Evolutionary conservation across 2,797 vertebrate species (phyloP), one percentile per base, ranked within the genome.

Genomic region (Betta splendens): DNA sequence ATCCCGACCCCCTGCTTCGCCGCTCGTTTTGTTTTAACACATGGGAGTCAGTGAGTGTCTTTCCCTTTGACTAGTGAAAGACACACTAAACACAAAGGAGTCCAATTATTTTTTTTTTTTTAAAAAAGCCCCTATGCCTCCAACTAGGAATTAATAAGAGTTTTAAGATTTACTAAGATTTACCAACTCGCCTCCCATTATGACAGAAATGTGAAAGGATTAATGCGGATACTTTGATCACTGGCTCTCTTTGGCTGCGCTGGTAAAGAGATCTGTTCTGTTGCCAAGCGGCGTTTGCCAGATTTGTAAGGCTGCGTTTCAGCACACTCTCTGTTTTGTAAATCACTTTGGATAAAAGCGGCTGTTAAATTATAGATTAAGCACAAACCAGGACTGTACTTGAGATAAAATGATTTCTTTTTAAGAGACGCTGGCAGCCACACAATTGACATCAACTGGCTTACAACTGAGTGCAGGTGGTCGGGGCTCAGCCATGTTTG

Each of bases 351-450:
- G 61, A 77, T 77, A 53, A 83, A 85, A 80, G 79, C 7, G 12
- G 31, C 23, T 7, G 48, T 49, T 80, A 57, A 82, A 82, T 84
- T 84, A 87, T 77, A 82, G 69, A 83, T 81, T 73, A 69, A 68
- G 56, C 45, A 58, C 45, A 70, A 61, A 72, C 28, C 59, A 58
- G 62, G 79, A 73, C 52, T 75, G 69, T 71, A 64, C 54, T 80
- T 63, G 43, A 70, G 76, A 63, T 71, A 53, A 73, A 81, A 82
- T 79, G 12, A 58, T 83, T 83, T 76, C 21, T 81, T 71, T 88
- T 62, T 47, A 65, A 69, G 59, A 80, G 59, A 42, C 5, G 29
- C 57, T 75, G 74, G 76, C 77, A 65, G 50, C 57, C 29, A 16
- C 8, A 58, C 68, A 53, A 43, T 66, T 12, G 28, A 69, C 1